Conservation (phyloP, 1,140 invertebrate species). For the Sweltsa coloradensis region DNA sequence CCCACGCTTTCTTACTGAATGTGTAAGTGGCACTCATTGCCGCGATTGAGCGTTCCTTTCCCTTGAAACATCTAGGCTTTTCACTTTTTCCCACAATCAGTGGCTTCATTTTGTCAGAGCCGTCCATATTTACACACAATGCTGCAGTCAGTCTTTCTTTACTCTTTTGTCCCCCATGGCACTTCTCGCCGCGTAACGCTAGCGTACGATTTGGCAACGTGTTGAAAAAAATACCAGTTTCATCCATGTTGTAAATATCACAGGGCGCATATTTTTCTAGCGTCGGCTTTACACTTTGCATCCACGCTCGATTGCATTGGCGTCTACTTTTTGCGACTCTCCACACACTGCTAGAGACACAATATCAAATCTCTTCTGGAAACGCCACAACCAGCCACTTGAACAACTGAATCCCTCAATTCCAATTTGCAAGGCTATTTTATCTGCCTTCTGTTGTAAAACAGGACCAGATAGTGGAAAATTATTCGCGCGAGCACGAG, state of each 20-base stretch:
- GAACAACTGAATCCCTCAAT: too few species aligned
- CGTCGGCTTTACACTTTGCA: too few species aligned
- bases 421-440: too few species aligned
- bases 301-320: too few species aligned
- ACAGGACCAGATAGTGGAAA: too few species aligned
- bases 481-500: too few species aligned
- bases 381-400: too few species aligned
- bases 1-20: slow-evolving; percentile 36
- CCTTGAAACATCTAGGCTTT: slow-evolving; percentile 34
- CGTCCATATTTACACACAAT: slow-evolving; percentile 1
- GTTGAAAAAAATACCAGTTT: slow-evolving; percentile 25
- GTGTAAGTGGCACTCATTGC: slow-evolving; percentile 29
- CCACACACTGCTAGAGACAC: too few species aligned
- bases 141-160: slow-evolving; percentile 26
- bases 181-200: slow-evolving; percentile 19
- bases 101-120: slow-evolving; percentile 20
- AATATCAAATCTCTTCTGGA: too few species aligned
- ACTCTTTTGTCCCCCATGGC: slow-evolving; percentile 21
- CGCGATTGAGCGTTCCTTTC: too few species aligned
- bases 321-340: too few species aligned
- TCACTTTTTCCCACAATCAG: slow-evolving; percentile 33
- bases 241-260: slow-evolving; percentile 26
- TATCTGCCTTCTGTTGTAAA: too few species aligned
- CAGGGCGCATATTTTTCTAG: not conserved
- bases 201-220: slow-evolving; percentile 19